Evolutionary conservation across 2,113 vertebrate genomes (phyloP).

Genomic region (Lichenostomus cassidix): DNA sequence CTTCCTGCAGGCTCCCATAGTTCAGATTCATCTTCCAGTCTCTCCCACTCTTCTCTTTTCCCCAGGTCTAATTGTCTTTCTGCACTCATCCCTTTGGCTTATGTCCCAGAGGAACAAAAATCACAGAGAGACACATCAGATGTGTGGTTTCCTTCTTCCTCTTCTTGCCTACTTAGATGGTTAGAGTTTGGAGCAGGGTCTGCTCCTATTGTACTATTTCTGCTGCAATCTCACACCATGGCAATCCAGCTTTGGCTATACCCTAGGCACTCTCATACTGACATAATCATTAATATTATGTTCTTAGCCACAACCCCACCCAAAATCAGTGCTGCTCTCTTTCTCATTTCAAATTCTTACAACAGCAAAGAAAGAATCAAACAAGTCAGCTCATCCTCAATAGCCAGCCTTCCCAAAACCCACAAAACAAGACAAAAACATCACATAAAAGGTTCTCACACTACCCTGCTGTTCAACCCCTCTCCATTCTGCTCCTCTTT

Average conservation of each 20-base stretch:
- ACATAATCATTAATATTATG: background rate
- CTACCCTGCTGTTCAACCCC: background rate
- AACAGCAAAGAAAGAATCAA: background rate
- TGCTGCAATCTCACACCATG: background rate
- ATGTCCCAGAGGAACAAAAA: background rate
- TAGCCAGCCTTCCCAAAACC: background rate
- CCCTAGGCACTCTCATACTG: background rate
- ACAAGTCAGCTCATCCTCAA: background rate
- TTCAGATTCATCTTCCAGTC: background rate
- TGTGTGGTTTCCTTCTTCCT: background rate
- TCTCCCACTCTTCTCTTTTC: background rate
- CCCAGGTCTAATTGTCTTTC: background rate
- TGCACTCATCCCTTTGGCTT: background rate
- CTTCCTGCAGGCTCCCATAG: accelerated
- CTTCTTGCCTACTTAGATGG: background rate
- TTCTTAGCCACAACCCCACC: background rate
- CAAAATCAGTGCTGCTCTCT: background rate
- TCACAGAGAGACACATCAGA: background rate
- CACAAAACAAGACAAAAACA: background rate
- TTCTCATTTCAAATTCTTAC: background rate
- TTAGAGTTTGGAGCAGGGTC: background rate
- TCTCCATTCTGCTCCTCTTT: background rate
- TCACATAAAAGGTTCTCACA: background rate
- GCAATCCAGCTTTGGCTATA: background rate
- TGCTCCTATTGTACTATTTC: background rate